phyloP scores from a whole-genome alignment of 1,140 invertebrate species.

The Rhopalosiphum maidis region DNA sequence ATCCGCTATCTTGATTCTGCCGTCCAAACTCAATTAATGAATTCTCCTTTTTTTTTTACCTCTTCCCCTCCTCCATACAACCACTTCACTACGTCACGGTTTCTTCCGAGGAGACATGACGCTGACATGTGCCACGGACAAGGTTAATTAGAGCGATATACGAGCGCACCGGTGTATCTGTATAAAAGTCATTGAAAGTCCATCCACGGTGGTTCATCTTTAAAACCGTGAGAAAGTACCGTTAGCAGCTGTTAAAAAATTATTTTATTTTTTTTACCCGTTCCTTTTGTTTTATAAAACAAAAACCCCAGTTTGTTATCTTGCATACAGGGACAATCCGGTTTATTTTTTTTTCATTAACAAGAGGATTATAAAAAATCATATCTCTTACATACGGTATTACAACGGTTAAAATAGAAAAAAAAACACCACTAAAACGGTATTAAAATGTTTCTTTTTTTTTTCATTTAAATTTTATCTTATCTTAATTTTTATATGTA shows the following conservation, averaged over 20 bases:
- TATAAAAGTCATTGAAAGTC: constrained; percentile 31
- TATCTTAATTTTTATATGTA: neutral
- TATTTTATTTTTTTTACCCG: neutral
- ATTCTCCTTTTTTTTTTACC: constrained; percentile 16
- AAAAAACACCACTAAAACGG: neutral
- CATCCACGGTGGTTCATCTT: neutral
- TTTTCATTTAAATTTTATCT: neutral
- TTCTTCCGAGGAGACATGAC: neutral
- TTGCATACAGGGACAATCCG: constrained; percentile 39
- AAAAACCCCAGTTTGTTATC: constrained; percentile 6
- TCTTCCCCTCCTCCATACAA: neutral
- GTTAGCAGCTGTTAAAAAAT: constrained; percentile 29
- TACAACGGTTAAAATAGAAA: constrained; percentile 17
- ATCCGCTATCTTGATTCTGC: constrained; percentile 30
- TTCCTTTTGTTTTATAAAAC: constrained; percentile 38
- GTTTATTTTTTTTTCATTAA: constrained; percentile 47
- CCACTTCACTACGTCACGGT: neutral
- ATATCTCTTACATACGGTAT: constrained; percentile 7
- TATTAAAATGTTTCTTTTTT: constrained; percentile 20
- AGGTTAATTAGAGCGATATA: constrained; percentile 39
- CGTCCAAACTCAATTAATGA: constrained; percentile 49
- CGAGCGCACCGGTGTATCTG: neutral
- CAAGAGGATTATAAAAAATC: constrained; percentile 39
- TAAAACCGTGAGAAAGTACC: constrained; percentile 32
- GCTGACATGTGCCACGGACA: neutral